Conservation (phyloP, 2,888 invertebrate genomes). For the Ametastegia equiseti region DNA sequence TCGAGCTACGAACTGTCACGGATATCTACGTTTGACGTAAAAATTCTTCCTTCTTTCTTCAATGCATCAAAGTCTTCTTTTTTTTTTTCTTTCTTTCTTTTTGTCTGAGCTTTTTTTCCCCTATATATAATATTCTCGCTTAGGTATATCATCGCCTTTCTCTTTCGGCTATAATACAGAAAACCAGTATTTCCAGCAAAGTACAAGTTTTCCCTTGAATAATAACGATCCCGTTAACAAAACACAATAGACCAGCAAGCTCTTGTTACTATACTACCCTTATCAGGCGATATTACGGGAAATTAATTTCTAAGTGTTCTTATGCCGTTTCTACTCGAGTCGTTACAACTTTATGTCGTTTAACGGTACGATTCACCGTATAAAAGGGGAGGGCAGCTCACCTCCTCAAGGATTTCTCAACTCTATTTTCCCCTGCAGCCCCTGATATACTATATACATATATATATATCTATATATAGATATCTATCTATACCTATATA, state of each 20-base stretch:
- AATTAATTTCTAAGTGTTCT: constrained; percentile 46
- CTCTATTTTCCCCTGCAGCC: background rate
- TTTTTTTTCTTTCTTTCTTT: background rate
- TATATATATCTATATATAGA: too few species aligned
- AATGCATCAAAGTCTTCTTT: constrained; percentile 11
- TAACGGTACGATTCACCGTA: constrained; percentile 39
- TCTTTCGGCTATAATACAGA: background rate
- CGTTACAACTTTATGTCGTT: constrained; percentile 47
- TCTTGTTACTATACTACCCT: constrained; percentile 33
- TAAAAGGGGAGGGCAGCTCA: background rate
- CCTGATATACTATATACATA: background rate
- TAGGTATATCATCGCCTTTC: background rate
- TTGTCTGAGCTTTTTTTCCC: background rate
- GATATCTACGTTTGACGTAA: constrained; percentile 45
- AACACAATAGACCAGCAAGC: constrained; percentile 29
- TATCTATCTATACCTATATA: too few species aligned
- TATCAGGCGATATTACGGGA: constrained; percentile 46
- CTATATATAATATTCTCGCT: background rate
- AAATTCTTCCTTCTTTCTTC: constrained; percentile 14
- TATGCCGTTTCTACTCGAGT: constrained; percentile 29
- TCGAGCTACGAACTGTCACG: constrained; percentile 42
- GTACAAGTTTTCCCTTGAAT: constrained; percentile 39
- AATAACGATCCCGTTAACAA: constrained; percentile 39
- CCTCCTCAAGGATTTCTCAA: constrained; percentile 18
- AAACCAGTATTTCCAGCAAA: background rate